Conservation (phyloP, 2,113 vertebrate genomes). For the Lampris megalopsis region DNA sequence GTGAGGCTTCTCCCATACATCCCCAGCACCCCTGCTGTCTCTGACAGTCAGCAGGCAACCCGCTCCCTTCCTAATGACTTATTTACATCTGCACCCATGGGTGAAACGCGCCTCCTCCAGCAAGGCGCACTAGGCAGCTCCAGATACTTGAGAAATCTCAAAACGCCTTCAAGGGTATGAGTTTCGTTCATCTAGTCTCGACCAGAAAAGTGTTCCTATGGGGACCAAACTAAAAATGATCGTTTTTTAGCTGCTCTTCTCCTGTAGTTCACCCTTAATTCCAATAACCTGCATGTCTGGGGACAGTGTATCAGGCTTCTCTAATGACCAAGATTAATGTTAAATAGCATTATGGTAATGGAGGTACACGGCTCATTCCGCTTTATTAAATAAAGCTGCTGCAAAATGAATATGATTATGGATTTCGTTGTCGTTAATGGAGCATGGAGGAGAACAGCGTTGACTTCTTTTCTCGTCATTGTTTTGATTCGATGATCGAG, state of each 20-base stretch:
- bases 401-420: constrained; percentile 81
- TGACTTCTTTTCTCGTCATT: constrained; percentile 77
- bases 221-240: constrained; percentile 68
- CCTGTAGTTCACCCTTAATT: constrained; percentile 65
- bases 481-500: constrained; percentile 76
- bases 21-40: constrained; percentile 69
- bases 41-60: constrained; percentile 69
- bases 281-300: constrained; percentile 68
- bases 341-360: constrained; percentile 83
- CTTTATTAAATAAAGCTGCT: constrained; percentile 88
- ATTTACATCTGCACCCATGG: constrained; percentile 74
- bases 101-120: constrained; percentile 64
- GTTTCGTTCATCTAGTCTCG: constrained; percentile 50
- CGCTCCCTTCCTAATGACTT: constrained; percentile 77
- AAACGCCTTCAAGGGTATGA: constrained; percentile 4
- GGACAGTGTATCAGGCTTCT: constrained; percentile 81
- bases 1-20: constrained; percentile 54
- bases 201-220: constrained; percentile 56
- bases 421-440: constrained; percentile 77
- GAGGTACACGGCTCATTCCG: constrained; percentile 77
- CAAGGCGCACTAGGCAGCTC: constrained; percentile 55
- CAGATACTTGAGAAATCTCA: constrained; percentile 44
- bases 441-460: constrained; percentile 76
- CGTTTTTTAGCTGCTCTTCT: constrained; percentile 52
- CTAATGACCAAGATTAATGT: constrained; percentile 85